Conservation (phyloP, 2,797 vertebrate species). For the Siniperca scherzeri region DNA sequence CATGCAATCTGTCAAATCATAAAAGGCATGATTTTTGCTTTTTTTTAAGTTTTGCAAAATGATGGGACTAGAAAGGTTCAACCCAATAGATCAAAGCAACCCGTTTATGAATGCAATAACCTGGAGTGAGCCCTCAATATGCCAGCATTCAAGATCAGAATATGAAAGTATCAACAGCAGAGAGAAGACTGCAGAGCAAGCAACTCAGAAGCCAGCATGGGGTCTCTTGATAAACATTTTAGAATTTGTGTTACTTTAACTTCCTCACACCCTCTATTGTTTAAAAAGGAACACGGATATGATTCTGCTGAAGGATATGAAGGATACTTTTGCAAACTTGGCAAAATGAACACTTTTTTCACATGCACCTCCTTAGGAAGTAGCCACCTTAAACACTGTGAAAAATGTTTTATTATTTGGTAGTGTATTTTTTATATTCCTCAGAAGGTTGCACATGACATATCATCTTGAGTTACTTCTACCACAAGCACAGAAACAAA, state of each 20-base stretch:
- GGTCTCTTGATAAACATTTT: slow-evolving; percentile 32
- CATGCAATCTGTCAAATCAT: slow-evolving; percentile 16
- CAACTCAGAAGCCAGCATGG: slow-evolving; percentile 22
- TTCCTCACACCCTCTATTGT: slow-evolving; percentile 45
- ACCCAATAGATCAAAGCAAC: slow-evolving; percentile 42
- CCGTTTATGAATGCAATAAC: slow-evolving; percentile 11
- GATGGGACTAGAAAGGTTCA: slow-evolving; percentile 21
- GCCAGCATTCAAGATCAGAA: slow-evolving; percentile 13
- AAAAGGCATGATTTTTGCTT: slow-evolving; percentile 5
- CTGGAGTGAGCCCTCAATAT: slow-evolving; percentile 22
- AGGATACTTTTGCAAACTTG: slow-evolving; percentile 35
- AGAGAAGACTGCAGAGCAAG: slow-evolving; percentile 38
- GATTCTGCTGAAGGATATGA: slow-evolving; percentile 33
- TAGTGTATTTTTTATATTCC: background rate
- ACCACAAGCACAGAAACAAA: background rate
- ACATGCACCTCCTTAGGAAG: slow-evolving; percentile 27
- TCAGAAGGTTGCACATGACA: background rate
- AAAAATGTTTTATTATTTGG: background rate
- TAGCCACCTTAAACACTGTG: slow-evolving; percentile 14
- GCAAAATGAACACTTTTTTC: slow-evolving; percentile 11
- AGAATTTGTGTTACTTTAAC: slow-evolving; percentile 33
- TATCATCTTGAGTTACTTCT: too few relatives aligned
- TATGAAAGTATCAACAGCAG: slow-evolving; percentile 26
- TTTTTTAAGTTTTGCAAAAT: slow-evolving; percentile 10
- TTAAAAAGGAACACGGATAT: slow-evolving; percentile 35